Percentiles rank a stretch among this genome's conserved stretches.
These are phyloP conservation scores for Myoxocephalus aenaeus DNA, from an alignment of 2,797 vertebrate species.

Conservation along the genomic window DNA sequence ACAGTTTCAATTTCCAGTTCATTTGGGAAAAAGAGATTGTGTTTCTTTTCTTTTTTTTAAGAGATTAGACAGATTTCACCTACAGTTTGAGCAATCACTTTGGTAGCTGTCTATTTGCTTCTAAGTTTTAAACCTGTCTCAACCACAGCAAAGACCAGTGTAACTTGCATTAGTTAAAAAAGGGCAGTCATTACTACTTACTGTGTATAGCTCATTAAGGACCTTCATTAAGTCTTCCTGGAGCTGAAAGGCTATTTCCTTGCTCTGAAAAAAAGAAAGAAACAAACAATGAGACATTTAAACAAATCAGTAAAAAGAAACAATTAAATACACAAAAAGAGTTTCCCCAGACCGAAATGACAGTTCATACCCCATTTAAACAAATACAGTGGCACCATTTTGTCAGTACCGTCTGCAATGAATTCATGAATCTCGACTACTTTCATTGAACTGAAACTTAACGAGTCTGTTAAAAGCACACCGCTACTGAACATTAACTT, in stretches of 20 bases:
- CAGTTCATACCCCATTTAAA: not conserved
- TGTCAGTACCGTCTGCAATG: not conserved
- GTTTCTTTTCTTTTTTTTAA: constrained; percentile 10
- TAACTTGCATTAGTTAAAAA: constrained; percentile 23
- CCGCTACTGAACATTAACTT: not conserved
- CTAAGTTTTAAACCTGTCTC: constrained; percentile 8
- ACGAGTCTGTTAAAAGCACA: constrained; percentile 7
- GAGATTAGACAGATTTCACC: constrained; percentile 9
- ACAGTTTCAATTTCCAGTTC: constrained; percentile 7
- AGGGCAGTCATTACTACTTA: constrained; percentile 81
- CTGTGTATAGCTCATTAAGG: constrained; percentile 98
- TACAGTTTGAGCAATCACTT: not conserved
- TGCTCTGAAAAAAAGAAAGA: constrained; percentile 90
- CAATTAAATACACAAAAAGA: not conserved
- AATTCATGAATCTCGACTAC: not conserved
- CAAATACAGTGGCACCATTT: not conserved
- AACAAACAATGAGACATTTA: constrained; percentile 32
- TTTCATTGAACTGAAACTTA: constrained; percentile 11
- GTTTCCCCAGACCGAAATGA: not conserved
- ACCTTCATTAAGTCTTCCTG: constrained; percentile 99
- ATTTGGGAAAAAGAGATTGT: not conserved
- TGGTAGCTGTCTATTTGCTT: not conserved
- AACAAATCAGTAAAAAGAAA: constrained; percentile 1
- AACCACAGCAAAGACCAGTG: constrained; percentile 20
- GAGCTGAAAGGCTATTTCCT: constrained; percentile 98